Conservation (phyloP, 2,113 vertebrate genomes). For the Forbesichthys papilliferus region DNA sequence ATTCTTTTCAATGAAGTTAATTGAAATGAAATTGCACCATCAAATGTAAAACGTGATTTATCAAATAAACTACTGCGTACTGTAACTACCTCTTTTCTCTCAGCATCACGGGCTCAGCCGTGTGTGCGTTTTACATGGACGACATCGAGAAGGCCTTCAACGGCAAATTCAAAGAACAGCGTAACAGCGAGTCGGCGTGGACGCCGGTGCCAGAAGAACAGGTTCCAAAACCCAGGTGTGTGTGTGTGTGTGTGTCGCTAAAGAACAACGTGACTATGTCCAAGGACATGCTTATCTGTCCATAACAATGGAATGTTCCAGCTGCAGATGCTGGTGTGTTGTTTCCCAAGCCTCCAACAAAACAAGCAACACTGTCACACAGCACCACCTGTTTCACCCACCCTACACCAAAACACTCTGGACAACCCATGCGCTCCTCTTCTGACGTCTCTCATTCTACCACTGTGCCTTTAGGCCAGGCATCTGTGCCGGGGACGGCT, state of each 20-base stretch:
- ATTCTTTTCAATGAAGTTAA: no score
- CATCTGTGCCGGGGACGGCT: slow-evolving; percentile 85
- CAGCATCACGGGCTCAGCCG: slow-evolving; percentile 94
- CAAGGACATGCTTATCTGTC: slow-evolving; percentile 13
- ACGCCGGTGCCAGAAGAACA: slow-evolving; percentile 86
- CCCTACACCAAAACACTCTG: slow-evolving; percentile 46
- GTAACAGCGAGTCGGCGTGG: slow-evolving; percentile 85
- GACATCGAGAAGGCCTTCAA: slow-evolving; percentile 90
- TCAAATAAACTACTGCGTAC: background rate
- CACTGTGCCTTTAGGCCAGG: slow-evolving; percentile 79
- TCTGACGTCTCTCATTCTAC: background rate
- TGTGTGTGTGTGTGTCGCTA: slow-evolving; percentile 7
- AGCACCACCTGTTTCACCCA: slow-evolving; percentile 42
- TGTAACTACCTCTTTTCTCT: background rate
- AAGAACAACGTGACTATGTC: slow-evolving; percentile 37
- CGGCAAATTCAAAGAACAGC: slow-evolving; percentile 92
- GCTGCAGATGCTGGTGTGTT: slow-evolving; percentile 46
- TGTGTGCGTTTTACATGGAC: slow-evolving; percentile 95
- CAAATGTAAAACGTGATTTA: no score
- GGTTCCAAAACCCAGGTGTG: slow-evolving; percentile 89
- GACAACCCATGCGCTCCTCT: background rate
- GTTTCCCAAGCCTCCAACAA: slow-evolving; percentile 24
- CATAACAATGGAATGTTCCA: slow-evolving; percentile 1
- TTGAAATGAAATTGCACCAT: no score
- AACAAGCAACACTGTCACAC: slow-evolving; percentile 10